Evolutionary conservation across 2,888 invertebrate genomes (phyloP), one percentile per base, ranked within the genome.

Genomic region (Hemaris fuciformis): DNA sequence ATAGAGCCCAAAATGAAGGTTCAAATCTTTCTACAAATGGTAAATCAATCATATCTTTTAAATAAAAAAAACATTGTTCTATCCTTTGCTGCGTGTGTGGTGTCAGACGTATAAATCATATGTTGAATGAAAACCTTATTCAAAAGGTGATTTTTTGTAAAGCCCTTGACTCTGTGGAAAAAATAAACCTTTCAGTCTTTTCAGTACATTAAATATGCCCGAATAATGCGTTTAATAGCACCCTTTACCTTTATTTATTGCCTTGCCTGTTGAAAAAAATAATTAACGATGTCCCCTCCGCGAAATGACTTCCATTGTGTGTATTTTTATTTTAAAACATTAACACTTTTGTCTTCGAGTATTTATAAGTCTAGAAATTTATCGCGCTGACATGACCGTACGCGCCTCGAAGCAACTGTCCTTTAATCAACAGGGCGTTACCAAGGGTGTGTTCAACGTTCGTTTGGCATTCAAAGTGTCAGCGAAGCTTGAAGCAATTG

Each of bases 181-280:
- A 85, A 80, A 79, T 80, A 88, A 87, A 83, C 84, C 87, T 83
- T 89, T 89, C 85, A 87, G 80, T 85, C 83, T 87, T 90, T 89
- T 86, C 87, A 88, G 89, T 89, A 89, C 87, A 91, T 91, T 90
- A 90, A 91, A 90, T 86, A 89, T 90, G 85, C 87, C 88, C 81
- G 86, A 89, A 88, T 90, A 90, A 90, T 90, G 88, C 89, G 88
- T 89, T 91, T 91, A 91, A 91, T 90, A 88, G 89, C 89, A 88
- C 90, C 91, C 88, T 89, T 91, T 87, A 89, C 86, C 80, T 84
- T 88, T 89, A 91, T 91, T 91, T 90, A 91, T 79, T 87, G 82
- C 82, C 84, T 79, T 69, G 80, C 75, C 77, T 79, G 78, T 86
- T 79, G 77, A 84, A 88, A 90, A 84, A 89, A 88, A 88, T 83